These are phyloP conservation scores for Propithecus coquereli DNA, from an alignment of 2,113 vertebrate species.

Conservation along the genomic window DNA sequence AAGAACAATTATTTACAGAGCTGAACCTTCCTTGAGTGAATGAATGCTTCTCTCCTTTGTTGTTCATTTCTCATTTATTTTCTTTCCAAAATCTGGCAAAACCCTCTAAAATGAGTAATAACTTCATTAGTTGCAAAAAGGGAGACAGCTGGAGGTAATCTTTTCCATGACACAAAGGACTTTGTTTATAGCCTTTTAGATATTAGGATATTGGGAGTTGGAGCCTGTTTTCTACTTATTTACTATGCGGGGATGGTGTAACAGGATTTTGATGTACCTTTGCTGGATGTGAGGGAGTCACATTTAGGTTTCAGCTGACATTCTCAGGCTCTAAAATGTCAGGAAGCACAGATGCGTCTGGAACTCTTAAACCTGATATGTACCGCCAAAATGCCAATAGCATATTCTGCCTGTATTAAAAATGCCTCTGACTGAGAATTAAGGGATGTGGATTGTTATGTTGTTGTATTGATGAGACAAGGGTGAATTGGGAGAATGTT, in stretches of 20 bases:
- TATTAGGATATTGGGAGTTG: background rate
- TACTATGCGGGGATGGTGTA: background rate
- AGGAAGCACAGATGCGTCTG: background rate
- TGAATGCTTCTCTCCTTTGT: background rate
- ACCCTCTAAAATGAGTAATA: background rate
- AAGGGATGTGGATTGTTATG: background rate
- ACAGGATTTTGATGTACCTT: background rate
- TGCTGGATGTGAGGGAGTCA: background rate
- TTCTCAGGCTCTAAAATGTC: background rate
- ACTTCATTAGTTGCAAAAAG: background rate
- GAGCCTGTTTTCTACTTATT: background rate
- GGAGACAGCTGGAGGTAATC: background rate
- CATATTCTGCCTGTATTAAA: background rate
- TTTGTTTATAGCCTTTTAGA: background rate
- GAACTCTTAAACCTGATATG: background rate
- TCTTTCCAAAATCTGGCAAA: background rate
- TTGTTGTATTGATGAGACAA: background rate
- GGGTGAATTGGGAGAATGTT: background rate
- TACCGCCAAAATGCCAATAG: background rate
- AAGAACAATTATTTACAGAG: background rate
- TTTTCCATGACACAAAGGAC: background rate
- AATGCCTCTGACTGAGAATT: background rate
- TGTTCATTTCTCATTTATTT: background rate
- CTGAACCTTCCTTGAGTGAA: background rate
- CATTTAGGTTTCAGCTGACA: background rate